Conservation (phyloP, 2,888 invertebrate species). For the Pachycephus smyrnensis region DNA sequence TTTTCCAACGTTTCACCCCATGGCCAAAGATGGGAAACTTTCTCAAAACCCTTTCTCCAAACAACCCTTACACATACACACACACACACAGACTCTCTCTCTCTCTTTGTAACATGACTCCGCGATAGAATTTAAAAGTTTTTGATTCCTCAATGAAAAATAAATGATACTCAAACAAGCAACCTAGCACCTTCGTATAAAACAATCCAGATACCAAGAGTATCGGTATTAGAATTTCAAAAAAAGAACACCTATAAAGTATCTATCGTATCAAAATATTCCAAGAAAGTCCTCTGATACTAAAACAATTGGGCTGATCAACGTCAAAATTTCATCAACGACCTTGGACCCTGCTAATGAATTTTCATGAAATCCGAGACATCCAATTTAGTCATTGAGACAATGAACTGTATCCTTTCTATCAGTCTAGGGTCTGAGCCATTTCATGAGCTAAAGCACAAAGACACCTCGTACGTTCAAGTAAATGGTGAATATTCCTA, state of each 20-base stretch:
- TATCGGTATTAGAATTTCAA: background rate
- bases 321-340: background rate
- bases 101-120: constrained; percentile 26
- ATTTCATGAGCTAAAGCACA: background rate
- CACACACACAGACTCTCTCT: constrained; percentile 15
- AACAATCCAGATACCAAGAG: background rate
- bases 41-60: constrained; percentile 30
- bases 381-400: background rate
- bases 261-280: background rate
- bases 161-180: constrained; percentile 21
- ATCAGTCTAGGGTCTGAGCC: background rate
- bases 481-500: background rate
- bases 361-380: background rate
- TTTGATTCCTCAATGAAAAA: constrained; percentile 32
- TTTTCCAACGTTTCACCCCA: constrained; percentile 19
- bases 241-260: too few species aligned
- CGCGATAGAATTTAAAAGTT: constrained; percentile 28
- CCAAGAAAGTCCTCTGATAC: background rate
- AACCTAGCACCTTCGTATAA: background rate
- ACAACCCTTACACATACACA: constrained; percentile 29
- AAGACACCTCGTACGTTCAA: background rate
- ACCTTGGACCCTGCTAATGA: background rate
- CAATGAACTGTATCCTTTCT: background rate
- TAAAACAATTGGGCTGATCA: background rate
- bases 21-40: constrained; percentile 48